Evolutionary conservation across 2,888 invertebrate species (phyloP).

Genomic region (Entomobrya proxima): DNA sequence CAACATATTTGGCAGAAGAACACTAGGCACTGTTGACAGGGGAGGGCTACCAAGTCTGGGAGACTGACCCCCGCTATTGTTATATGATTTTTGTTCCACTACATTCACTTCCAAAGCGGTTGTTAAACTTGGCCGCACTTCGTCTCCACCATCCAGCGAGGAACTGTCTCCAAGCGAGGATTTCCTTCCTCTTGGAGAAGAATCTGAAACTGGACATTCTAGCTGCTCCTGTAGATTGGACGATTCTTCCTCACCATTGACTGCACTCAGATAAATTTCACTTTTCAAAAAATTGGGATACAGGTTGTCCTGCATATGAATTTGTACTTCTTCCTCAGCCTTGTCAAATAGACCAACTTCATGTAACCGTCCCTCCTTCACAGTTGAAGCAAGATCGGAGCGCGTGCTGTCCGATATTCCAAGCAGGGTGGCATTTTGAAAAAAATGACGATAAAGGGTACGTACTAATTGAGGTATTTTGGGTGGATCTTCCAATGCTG

Average conservation of each 20-base stretch:
- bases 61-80: slow-evolving; percentile 54
- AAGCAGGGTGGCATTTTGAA: slow-evolving; percentile 88
- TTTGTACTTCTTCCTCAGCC: slow-evolving; percentile 89
- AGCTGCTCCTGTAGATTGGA: slow-evolving; percentile 54
- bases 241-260: slow-evolving; percentile 62
- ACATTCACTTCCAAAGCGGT: slow-evolving; percentile 22
- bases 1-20: slow-evolving; percentile 64
- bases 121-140: not conserved
- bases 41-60: slow-evolving; percentile 66
- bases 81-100: slow-evolving; percentile 42
- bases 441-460: slow-evolving; percentile 80
- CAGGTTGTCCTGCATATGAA: slow-evolving; percentile 89
- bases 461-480: slow-evolving; percentile 86
- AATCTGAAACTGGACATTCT: slow-evolving; percentile 13
- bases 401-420: slow-evolving; percentile 87
- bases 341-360: slow-evolving; percentile 90
- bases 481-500: slow-evolving; percentile 82
- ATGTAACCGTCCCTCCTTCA: slow-evolving; percentile 80
- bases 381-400: slow-evolving; percentile 86
- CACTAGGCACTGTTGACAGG: slow-evolving; percentile 42
- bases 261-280: slow-evolving; percentile 87
- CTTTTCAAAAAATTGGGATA: slow-evolving; percentile 95
- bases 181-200: slow-evolving; percentile 28
- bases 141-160: not conserved
- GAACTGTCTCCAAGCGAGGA: slow-evolving; percentile 50